phyloP scores from a whole-genome alignment of 2,113 vertebrate genomes.

The Marmota flaviventris region DNA sequence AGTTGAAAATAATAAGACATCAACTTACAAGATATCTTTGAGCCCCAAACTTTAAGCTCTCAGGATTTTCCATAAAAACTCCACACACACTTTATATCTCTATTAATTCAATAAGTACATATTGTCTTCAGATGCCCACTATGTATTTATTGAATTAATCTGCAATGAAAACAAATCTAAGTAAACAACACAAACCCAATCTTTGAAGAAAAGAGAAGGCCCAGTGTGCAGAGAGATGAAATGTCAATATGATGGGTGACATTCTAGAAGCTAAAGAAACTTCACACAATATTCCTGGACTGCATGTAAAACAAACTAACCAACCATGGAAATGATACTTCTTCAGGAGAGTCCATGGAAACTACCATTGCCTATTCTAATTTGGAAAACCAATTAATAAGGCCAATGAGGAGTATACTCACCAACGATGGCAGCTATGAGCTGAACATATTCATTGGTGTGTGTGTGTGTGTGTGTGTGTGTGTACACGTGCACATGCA shows the following conservation, averaged over 20 bases:
- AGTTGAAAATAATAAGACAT: constrained; percentile 25
- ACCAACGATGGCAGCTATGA: neutral
- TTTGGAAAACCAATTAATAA: neutral
- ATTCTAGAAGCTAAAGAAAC: neutral
- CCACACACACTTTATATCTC: constrained; percentile 7
- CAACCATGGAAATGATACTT: neutral
- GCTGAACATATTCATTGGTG: neutral
- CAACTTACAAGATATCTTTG: neutral
- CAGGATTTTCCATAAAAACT: constrained; percentile 20
- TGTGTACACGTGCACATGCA: neutral
- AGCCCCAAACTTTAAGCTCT: neutral
- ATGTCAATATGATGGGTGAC: neutral
- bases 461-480: neutral
- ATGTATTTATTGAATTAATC: constrained; percentile 16
- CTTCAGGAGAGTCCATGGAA: neutral
- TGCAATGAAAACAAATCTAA: constrained; percentile 28
- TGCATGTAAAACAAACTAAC: neutral
- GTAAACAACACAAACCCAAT: constrained; percentile 11
- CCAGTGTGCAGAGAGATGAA: neutral
- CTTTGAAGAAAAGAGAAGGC: neutral
- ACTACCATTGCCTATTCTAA: neutral
- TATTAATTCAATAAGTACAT: neutral
- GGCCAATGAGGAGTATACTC: too few relatives aligned
- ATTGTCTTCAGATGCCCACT: neutral
- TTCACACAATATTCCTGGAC: neutral